Evolutionary conservation across 2,888 invertebrate species (phyloP), one percentile per base, ranked within the genome.

Genomic region (Psylliodes chrysocephalus): DNA sequence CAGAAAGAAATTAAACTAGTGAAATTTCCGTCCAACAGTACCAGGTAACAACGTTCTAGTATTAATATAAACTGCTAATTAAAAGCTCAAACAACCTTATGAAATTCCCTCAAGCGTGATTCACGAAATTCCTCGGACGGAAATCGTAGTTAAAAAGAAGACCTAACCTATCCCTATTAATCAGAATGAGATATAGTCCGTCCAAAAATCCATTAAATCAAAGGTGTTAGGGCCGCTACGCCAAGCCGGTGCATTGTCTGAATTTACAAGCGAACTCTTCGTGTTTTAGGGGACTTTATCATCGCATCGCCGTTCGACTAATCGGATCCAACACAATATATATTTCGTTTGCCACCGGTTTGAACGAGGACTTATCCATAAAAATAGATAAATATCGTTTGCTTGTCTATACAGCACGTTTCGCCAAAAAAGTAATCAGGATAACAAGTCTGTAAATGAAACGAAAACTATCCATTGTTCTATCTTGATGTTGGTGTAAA

Each of bases 311-410:
- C 64, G 71, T 71, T 68, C 62, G 70, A 65, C 66, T 70, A 71
- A 71, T 70, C 72, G 67, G 66, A 66, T 60, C 64, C 62, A 55
- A 60, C 69, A 63, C 70, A 70, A 73, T 74, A 73, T 75, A 73
- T 72, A 75, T 74, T 75, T 72, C 71, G 70, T 71, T 71, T 68
- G 71, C 69, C 59, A 64, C 44, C 68, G 40, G 22, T 22, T 25
- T 30, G 18, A 49, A 57, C 57, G 44, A 22, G 66, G 69, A 33
- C 7, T 3, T 17, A 6, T 38, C 19, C 33, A 17, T 18, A 44
- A 15, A 28, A 19, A 40, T 17, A 15, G 4, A 51, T 6, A n/a
- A 2, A 12, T n/a, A n/a, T n/a, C 18, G n/a, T 33, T 35, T 33
- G 19, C 17, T 1, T 5, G 7, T 22, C 22, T 22, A 22, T 22